Base-by-base conservation (phyloP, 37 sponge, comb jelly and placozoan species). In the Corticium candelabrum region DNA sequence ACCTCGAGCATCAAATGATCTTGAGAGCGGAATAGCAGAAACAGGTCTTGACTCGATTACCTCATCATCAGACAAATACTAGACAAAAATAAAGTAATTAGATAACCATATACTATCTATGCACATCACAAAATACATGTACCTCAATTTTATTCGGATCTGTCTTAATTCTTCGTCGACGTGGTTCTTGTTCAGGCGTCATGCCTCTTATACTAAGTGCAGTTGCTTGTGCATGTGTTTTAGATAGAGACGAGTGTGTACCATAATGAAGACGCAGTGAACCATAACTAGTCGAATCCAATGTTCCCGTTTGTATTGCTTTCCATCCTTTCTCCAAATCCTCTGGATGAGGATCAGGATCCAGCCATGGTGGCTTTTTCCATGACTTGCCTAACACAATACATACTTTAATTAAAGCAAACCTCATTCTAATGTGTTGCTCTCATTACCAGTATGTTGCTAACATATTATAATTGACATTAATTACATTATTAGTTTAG, bases 241-340 rank as follows among this genome's bases (percentile, higher is more conserved):
- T 70, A 5, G 73, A 70, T 4, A 34, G 31, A 32, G 73, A 7
- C 73, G 73, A 70, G 36, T 29, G 31, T 4, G 73, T 70, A 32
- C 33, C 5, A 15, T 35, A 15, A 34, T 70, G 73, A 4, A 70
- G 4, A 34, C 35, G 29, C 33, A 4, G 36, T 4, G 29, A 29
- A 34, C 73, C 73, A 34, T 4, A 35, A 4, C 5, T 29, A 27
- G 62, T 21, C 62, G 15, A 27, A 50, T 50, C 62, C 15, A 50
- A 50, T 21, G 62, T 27, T 50, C 62, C 62, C 15, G 62, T 50
- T 32, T 70, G 73, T 5, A 70, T 70, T 29, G 73, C 73, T 15
- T 34, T 70, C 81, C 81, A 80, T n/a, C 81, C 81, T 27, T 74
- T 80, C 81, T 80, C 81, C 3, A 80, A 37, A 80, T 80, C 81